Conservation (phyloP, 2,888 invertebrate genomes). For the Schizotus pectinicornis region DNA sequence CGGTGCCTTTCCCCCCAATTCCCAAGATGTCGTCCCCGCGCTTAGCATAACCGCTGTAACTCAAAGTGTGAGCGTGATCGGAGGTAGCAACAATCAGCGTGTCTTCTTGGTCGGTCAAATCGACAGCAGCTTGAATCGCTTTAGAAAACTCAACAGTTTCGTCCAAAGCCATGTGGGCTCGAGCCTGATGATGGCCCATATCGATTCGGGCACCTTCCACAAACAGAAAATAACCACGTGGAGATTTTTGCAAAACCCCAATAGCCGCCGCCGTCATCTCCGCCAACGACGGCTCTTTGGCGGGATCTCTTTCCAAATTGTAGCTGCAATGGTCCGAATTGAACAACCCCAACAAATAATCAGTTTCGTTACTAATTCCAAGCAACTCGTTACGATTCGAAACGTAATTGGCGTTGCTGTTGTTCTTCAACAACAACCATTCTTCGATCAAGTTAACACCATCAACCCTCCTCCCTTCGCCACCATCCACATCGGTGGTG, state of each 20-base stretch:
- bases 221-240: conserved; percentile 77
- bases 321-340: conserved; percentile 55
- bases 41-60: conserved; percentile 74
- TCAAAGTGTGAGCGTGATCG: conserved; percentile 79
- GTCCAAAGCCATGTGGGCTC: conserved; percentile 70
- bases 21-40: conserved; percentile 68
- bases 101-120: conserved; percentile 67
- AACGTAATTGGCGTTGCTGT: conserved; percentile 60
- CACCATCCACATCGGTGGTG: conserved; percentile 58
- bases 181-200: conserved; percentile 74
- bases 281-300: conserved; percentile 72
- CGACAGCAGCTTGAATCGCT: conserved; percentile 65
- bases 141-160: conserved; percentile 73
- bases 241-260: conserved; percentile 66
- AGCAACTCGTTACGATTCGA: conserved; percentile 64
- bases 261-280: conserved; percentile 85
- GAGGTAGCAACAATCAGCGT: conserved; percentile 80
- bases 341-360: conserved; percentile 57
- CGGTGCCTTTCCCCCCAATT: conserved; percentile 59
- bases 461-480: conserved; percentile 65
- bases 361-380: conserved; percentile 60
- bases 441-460: conserved; percentile 68
- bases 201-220: conserved; percentile 79
- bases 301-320: conserved; percentile 65
- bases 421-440: conserved; percentile 65